Percentiles rank a stretch among this genome's conserved stretches.
Evolutionary conservation across 1,140 invertebrate species (phyloP).

Genomic region (Alviniconcha marisindica): DNA sequence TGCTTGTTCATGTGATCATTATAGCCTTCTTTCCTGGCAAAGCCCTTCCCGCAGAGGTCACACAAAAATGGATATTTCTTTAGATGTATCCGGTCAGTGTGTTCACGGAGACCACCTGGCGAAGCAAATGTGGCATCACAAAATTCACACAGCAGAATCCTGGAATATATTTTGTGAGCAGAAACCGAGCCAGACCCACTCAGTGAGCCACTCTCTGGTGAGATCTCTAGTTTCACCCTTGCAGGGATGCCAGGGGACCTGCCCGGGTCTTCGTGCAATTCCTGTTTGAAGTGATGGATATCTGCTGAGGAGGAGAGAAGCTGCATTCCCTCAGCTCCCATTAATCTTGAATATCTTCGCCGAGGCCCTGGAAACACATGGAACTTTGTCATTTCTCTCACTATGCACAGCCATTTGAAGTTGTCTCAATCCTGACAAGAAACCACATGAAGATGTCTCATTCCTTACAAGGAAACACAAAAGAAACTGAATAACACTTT

Average conservation of each 20-base stretch:
- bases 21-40: slow-evolving; percentile 5
- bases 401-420: neutral
- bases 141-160: neutral
- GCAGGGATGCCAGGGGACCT: too few relatives aligned
- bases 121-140: neutral
- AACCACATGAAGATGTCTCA: too few relatives aligned
- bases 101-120: neutral
- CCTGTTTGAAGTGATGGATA: neutral
- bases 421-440: too few relatives aligned
- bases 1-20: slow-evolving; percentile 33
- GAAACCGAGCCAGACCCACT: neutral
- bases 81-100: neutral
- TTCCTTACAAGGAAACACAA: too few relatives aligned
- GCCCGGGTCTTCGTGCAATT: neutral
- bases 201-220: neutral
- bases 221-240: too few relatives aligned
- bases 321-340: neutral
- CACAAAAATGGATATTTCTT: neutral
- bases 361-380: neutral
- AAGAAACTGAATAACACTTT: too few relatives aligned
- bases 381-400: neutral
- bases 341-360: neutral
- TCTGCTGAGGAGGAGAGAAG: neutral
- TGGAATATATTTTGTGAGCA: neutral
- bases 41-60: slow-evolving; percentile 21